phyloP scores from a whole-genome alignment of 2,888 invertebrate species.

The Leistus spinibarbis region DNA sequence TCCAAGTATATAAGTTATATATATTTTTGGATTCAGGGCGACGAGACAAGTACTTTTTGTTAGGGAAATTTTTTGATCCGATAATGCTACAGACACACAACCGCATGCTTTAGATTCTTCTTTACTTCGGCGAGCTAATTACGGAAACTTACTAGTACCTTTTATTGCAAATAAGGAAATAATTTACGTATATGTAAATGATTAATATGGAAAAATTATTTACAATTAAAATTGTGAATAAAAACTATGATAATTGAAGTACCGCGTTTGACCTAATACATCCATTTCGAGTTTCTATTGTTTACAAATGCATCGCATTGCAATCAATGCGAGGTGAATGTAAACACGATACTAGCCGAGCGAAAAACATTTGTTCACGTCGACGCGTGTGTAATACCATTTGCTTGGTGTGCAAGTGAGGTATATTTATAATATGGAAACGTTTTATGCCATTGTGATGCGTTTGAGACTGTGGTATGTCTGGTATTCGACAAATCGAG shows the following conservation, averaged over 20 bases:
- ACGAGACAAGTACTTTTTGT: too few relatives aligned
- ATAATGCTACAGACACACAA: too few relatives aligned
- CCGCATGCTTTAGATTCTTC: too few relatives aligned
- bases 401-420: not conserved
- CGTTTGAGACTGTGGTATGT: conserved; percentile 15
- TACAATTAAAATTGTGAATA: not conserved
- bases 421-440: not conserved
- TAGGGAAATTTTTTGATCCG: too few relatives aligned
- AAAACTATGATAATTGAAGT: not conserved
- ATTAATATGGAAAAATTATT: not conserved
- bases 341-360: not conserved
- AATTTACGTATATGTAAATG: too few relatives aligned
- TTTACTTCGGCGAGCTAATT: too few relatives aligned
- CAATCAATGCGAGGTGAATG: not conserved
- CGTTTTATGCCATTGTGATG: conserved; percentile 13
- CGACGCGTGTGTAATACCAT: not conserved
- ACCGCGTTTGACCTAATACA: not conserved
- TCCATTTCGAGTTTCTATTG: not conserved
- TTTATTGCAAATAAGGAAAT: too few relatives aligned
- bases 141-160: too few relatives aligned
- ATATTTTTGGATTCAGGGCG: too few relatives aligned
- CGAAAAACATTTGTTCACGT: not conserved
- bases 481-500: conserved; percentile 24
- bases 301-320: not conserved
- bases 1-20: too few relatives aligned